Conservation (phyloP, 1,140 invertebrate genomes). For the Nilaparvata lugens region DNA sequence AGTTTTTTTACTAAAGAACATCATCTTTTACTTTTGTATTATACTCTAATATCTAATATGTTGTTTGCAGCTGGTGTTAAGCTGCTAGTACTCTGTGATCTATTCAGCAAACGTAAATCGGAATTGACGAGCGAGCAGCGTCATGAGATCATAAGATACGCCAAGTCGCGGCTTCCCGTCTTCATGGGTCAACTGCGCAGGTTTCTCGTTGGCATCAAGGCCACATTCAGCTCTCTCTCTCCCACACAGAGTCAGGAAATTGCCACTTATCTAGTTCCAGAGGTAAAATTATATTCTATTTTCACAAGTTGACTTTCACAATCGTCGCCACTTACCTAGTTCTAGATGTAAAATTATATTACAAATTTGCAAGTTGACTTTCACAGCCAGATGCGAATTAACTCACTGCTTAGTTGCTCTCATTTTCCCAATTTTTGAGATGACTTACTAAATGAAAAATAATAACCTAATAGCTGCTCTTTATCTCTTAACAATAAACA, state of each 20-base stretch:
- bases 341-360: too few relatives aligned
- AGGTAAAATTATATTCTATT: slow-evolving; percentile 35
- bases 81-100: slow-evolving; percentile 48
- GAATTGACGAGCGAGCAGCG: slow-evolving; percentile 46
- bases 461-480: too few relatives aligned
- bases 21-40: too few relatives aligned
- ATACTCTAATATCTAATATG: background rate
- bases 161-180: slow-evolving; percentile 50
- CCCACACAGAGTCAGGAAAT: slow-evolving; percentile 46
- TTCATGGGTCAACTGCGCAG: slow-evolving; percentile 49
- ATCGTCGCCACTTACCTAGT: too few relatives aligned
- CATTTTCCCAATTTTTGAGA: too few relatives aligned
- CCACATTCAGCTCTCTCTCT: slow-evolving; percentile 45
- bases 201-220: slow-evolving; percentile 46
- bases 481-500: too few relatives aligned
- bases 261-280: slow-evolving; percentile 51
- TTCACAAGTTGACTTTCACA: too few relatives aligned
- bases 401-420: too few relatives aligned
- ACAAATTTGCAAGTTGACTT: too few relatives aligned
- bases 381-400: too few relatives aligned
- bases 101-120: slow-evolving; percentile 46
- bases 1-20: too few relatives aligned
- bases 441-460: too few relatives aligned
- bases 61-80: slow-evolving; percentile 38
- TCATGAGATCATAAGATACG: slow-evolving; percentile 54